phyloP scores from a whole-genome alignment of 2,888 invertebrate genomes.

The Lamproptera curius region DNA sequence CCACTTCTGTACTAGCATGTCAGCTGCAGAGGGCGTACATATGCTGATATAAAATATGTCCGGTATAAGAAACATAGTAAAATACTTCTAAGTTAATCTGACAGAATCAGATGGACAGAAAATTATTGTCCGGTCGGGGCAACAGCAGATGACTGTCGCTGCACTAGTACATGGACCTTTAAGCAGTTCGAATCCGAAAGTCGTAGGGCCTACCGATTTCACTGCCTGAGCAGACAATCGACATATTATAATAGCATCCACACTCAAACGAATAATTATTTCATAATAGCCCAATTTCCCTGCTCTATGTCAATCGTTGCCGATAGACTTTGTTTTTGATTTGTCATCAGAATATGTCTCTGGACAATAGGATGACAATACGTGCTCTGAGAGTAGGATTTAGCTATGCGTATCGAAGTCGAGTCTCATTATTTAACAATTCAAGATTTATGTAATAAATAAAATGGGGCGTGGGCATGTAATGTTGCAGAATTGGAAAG shows the following conservation, averaged over 20 bases:
- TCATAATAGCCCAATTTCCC: neutral
- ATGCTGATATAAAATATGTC: no score
- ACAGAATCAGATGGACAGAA: conserved; percentile 88
- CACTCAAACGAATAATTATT: neutral
- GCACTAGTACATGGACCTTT: conserved; percentile 80
- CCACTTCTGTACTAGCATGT: no score
- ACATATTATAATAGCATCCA: neutral
- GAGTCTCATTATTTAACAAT: no score
- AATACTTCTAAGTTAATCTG: conserved; percentile 54
- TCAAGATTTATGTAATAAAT: neutral
- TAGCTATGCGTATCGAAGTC: no score
- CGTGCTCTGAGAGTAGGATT: no score
- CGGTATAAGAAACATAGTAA: no score
- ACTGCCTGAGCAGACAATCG: conserved; percentile 35
- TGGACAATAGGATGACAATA: no score
- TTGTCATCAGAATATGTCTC: neutral
- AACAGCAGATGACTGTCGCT: conserved; percentile 89
- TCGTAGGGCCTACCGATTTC: conserved; percentile 54
- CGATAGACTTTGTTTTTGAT: neutral
- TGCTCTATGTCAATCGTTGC: neutral
- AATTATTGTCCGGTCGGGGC: conserved; percentile 84
- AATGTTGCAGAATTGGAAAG: no score
- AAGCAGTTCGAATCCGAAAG: conserved; percentile 80
- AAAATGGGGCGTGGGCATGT: conserved; percentile 16
- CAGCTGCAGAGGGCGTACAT: no score